Base-by-base conservation (phyloP, 1,140 invertebrate species). In the Saxidomus purpurata region DNA sequence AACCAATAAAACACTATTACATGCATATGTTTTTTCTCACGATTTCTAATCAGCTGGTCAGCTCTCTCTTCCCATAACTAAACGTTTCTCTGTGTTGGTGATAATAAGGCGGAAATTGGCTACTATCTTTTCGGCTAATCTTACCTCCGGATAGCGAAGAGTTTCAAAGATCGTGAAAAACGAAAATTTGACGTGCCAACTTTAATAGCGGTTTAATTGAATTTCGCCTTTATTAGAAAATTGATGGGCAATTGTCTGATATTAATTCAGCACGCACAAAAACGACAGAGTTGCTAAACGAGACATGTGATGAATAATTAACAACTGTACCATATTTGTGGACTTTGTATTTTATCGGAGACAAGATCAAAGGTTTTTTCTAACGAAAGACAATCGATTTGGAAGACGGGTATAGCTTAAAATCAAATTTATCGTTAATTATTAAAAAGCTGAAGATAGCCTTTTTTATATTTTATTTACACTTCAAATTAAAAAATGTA, bases 101-200 rank as follows among this genome's bases (percentile, higher is more conserved):
- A 88, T 88, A 88, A 88, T 88, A 34, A 81, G 86, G 76, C 86
- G 86, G 86, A 69, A 88, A 88, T 88, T 88, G 77, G 40, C 86
- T 22, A 80, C 86, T 88, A 88, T 88, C 86, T 88, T 43, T 36
- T 11, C 11, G 40, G 63, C 55, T 79, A 80, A 81, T 80, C 77
- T 81, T 80, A 80, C 49, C 76, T 81, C 31, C 77, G 36, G 13
- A 55, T 43, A 67, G 55, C 79, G 74, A 49, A 87, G 85, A 87
- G 71, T 87, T 61, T 43, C 55, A 55, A 77, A 47, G 52, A 79
- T 76, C 34, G 74, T 55, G 38, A 31, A 79, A 71, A 74, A 55
- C 71, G 71, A 87, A 55, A 76, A 87, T 87, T 87, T 87, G 85
- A 87, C 85, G 85, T 77, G 85, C 79, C 55, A 49, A 49, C 49